Base-by-base conservation (phyloP, 2,888 invertebrate genomes). In the Drosophila recens region DNA sequence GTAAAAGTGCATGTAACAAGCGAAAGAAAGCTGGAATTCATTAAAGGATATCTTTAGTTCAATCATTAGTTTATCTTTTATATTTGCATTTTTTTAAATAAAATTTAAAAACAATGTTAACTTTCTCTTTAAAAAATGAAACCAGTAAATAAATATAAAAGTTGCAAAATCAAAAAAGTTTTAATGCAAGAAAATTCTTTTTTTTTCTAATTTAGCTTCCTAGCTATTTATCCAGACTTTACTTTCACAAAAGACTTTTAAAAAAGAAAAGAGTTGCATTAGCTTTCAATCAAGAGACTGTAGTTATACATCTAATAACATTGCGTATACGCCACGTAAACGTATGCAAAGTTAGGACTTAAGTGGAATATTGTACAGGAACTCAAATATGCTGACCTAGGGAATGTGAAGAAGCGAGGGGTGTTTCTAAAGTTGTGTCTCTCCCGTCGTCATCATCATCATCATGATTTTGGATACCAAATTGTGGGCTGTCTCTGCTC, bases 401-500 rank as follows among this genome's bases (percentile, higher is more conserved):
- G 2, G 23, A 8, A 11, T 5, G 23, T 10, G 33, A 2, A 33
- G 9, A n/a, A n/a, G 36, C 6, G 20, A 13, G 20, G 9, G 20
- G 34, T 33, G 13, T 4, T 13, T 17, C 57, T 27, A 11, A 13
- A 57, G 54, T 54, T 27, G 5, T 6, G 27, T 56, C 49, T 34
- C 43, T 43, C 70, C 48, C 43, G 40, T 75, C 43, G 40, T 75
- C 75, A 23, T 23, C 23, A 81, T 83, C 83, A 84, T 78, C 81
- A 81, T 85, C 74, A 83, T 73, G 73, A 68, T 57, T 72, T 72
- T 27, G 64, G 56, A 48, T 49, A 17, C 8, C 17, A 15, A 45
- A 59, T 34, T 46, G 15, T 11, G 68, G 40, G 43, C 61, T 62
- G 63, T 45, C 23, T 27, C 62, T 64, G 72, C 46, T 58, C 17